A percentile compares a stretch with the other conserved stretches of the same genome.
Conservation (phyloP, 2,797 vertebrate species). For the Erethizon dorsatum region DNA sequence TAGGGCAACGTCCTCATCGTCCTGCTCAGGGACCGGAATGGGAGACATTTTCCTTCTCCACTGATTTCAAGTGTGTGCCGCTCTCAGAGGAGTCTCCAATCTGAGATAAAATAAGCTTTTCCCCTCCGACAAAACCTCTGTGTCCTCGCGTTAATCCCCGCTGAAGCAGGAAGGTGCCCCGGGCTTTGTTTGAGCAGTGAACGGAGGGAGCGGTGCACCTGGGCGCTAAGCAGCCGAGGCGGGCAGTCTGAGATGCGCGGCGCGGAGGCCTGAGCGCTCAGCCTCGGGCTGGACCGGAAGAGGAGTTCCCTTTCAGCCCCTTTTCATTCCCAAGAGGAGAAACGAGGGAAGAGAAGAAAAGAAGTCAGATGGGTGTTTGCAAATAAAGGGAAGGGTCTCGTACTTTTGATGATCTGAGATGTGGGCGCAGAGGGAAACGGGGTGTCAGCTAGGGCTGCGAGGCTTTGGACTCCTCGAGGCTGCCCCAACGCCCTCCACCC, state of each 20-base stretch:
- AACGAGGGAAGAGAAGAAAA: not conserved
- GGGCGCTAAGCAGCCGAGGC: constrained; percentile 78
- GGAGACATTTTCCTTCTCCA: constrained; percentile 70
- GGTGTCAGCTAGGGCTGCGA: not conserved
- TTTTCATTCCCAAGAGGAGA: not conserved
- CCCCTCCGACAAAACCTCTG: constrained; percentile 88
- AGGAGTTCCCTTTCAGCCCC: constrained; percentile 26
- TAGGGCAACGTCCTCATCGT: constrained; percentile 70
- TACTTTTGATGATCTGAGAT: not conserved
- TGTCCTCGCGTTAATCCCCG: constrained; percentile 84
- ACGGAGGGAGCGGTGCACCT: constrained; percentile 89
- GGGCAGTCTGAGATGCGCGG: constrained; percentile 79
- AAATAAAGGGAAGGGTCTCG: constrained; percentile 44
- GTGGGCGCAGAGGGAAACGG: not conserved
- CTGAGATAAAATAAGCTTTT: constrained; percentile 89
- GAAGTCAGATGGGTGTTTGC: not conserved
- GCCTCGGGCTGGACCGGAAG: not conserved
- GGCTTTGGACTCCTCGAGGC: constrained; percentile 57
- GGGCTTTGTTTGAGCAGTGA: constrained; percentile 85
- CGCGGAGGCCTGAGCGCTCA: constrained; percentile 65
- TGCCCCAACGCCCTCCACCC: not conserved
- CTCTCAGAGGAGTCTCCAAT: constrained; percentile 39
- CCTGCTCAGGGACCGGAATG: constrained; percentile 64
- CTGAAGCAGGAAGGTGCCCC: constrained; percentile 85
- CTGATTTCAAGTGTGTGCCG: constrained; percentile 81